Evolutionary conservation across 2,797 vertebrate species (phyloP), one percentile per base, ranked within the genome.

Genomic region (Acrocephalus scirpaceus): DNA sequence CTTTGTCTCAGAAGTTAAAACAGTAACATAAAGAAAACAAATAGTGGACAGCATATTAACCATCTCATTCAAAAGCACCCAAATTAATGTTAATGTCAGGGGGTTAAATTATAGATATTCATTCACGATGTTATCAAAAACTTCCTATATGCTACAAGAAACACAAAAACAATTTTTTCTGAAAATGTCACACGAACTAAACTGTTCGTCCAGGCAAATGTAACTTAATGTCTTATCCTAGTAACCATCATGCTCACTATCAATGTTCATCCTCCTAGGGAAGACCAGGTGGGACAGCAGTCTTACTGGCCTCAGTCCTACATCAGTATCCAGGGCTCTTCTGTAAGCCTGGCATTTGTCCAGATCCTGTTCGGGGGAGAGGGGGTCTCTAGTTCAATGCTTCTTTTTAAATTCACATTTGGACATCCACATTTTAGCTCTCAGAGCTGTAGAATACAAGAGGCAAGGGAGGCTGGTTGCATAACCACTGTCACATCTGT

Each of bases 381-480:
- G 1, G 4, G 1, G 2, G 1, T 53, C 16, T 50, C 44, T 16
- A 53, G 5, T 64, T 73, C 30, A 57, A 13, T 0, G 0, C 17
- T 56, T 9, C 22, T 47, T 71, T 87, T 8, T 1, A 45, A 89
- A 38, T 7, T 77, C n/a, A 78, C 8, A 23, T 34, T 71, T 36
- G 15, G 11, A 44, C 18, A 58, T 13, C 4, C 17, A 54, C 11
- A 38, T 57, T 89, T 86, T 56, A 92, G 9, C 25, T 80, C 48
- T 79, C 71, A 86, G 29, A 70, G 7, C 9, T 67, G 51, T 73
- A 71, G 38, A 92, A 19, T 4, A 11, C 13, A 75, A 83, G 17
- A 53, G 15, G 11, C 32, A 90, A 72, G 21, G 18, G 16, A 67
- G 8, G 7, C 13, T 4, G 0, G 20, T 30, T 11, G 16, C 22